Base-by-base conservation (phyloP, 2,113 vertebrate species). In the Microcebus lehilahytsara region DNA sequence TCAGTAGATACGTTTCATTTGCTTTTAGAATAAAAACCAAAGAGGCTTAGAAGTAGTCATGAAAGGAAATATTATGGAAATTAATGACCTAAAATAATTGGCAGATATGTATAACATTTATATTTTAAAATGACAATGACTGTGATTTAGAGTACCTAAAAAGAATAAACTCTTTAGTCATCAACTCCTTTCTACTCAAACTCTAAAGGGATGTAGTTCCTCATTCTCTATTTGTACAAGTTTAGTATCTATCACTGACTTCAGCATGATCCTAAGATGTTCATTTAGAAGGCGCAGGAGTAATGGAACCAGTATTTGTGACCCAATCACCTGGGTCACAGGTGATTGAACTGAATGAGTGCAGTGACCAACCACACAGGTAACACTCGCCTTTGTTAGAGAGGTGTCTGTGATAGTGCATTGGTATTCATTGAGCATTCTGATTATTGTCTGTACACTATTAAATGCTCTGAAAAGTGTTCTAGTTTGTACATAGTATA, bases 21-120 rank as follows among this genome's bases (percentile, higher is more conserved):
- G 37, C 51, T 92, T 79, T 51, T 71, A 79, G 95, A 89, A 64
- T 89, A 87, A 86, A 97, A 97, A 78, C 17, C 56, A 95, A 69
- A 30, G 80, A 84, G 92, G 25, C n/a, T 97, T 72, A 96, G 3
- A 5, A 83, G 80, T 90, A 95, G 95, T 32, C 46, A 64, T 60
- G 27, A 88, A 30, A 91, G 27, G 89, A 97, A 96, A 81, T 78
- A 49, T 6, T 80, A 46, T 32, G 64, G 66, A 97, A 90, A 92
- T 67, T 51, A 90, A 84, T 89, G 40, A 40, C 71, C 51, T 93
- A 77, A 92, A 77, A 46, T 85, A 81, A 93, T 42, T 34, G 32
- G 23, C 40, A 30, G 37, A 3, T 69, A 34, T 16, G 20, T 58
- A 37, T 51, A 64, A 58, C 3, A 37, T 40, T 74, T 91, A 27